Conservation (phyloP, 2,888 invertebrate genomes). For the Dorcus hopei region DNA sequence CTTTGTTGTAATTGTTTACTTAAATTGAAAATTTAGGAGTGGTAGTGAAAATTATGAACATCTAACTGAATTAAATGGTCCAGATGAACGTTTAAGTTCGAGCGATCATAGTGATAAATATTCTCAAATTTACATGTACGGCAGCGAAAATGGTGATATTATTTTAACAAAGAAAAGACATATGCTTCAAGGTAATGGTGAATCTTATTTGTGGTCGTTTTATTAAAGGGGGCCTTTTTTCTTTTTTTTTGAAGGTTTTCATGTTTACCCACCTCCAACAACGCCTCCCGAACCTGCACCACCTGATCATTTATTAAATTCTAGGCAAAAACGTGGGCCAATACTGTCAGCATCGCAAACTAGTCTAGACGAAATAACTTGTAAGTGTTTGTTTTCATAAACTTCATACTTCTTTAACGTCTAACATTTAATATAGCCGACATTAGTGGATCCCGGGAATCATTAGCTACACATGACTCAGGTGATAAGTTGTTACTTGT, state of each 20-base stretch:
- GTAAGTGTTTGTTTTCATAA: slow-evolving; percentile 45
- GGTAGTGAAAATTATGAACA: slow-evolving; percentile 67
- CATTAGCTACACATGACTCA: slow-evolving; percentile 77
- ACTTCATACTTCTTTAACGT: slow-evolving; percentile 1
- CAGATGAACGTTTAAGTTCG: slow-evolving; percentile 56
- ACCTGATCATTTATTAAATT: slow-evolving; percentile 61
- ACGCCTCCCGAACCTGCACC: slow-evolving; percentile 84
- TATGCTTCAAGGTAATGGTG: slow-evolving; percentile 29
- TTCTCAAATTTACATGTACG: slow-evolving; percentile 61
- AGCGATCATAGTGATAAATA: slow-evolving; percentile 70
- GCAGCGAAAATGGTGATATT: slow-evolving; percentile 55
- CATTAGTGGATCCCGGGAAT: slow-evolving; percentile 78
- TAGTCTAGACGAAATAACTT: slow-evolving; percentile 65
- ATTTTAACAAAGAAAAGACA: slow-evolving; percentile 35
- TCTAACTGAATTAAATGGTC: slow-evolving; percentile 58
- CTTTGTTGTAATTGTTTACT: neutral
- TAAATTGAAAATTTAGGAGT: slow-evolving; percentile 46
- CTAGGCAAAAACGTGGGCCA: slow-evolving; percentile 51
- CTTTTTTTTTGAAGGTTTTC: slow-evolving; percentile 59
- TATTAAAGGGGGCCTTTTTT: neutral
- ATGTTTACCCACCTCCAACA: slow-evolving; percentile 79
- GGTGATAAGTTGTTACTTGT: slow-evolving; percentile 51
- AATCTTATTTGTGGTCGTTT: neutral
- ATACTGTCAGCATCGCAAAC: slow-evolving; percentile 58
- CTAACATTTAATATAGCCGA: slow-evolving; percentile 54